Percentiles rank a stretch among this genome's conserved stretches.
Evolutionary conservation across 2,888 invertebrate genomes (phyloP).

Genomic region (Lasius fuliginosus): DNA sequence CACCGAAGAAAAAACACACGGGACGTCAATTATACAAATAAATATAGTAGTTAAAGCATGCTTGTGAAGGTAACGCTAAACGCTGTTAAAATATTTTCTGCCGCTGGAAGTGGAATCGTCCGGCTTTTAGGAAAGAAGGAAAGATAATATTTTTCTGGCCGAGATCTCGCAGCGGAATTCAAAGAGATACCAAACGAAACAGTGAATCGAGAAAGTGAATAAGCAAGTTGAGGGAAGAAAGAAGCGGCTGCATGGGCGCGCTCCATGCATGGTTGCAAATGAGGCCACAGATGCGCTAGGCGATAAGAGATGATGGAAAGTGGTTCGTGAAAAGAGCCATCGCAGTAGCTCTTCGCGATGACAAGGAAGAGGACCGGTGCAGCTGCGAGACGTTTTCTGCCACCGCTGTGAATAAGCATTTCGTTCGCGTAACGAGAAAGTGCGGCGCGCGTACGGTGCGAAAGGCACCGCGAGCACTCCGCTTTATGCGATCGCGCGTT

Average conservation of each 20-base stretch:
- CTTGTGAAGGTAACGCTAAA: background rate
- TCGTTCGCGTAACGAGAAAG: slow-evolving; percentile 46
- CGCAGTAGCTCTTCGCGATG: slow-evolving; percentile 68
- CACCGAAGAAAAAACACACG: background rate
- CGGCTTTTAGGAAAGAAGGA: background rate
- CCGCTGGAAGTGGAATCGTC: background rate
- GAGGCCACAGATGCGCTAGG: slow-evolving; percentile 81
- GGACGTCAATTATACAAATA: background rate
- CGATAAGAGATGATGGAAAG: slow-evolving; percentile 83
- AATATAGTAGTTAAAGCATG: background rate
- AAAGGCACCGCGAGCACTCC: slow-evolving; percentile 6
- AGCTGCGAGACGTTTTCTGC: slow-evolving; percentile 51
- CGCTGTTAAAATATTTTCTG: slow-evolving; percentile 1
- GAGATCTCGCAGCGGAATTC: slow-evolving; percentile 52
- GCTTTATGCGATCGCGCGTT: slow-evolving; percentile 54
- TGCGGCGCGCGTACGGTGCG: background rate
- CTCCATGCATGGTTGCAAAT: slow-evolving; percentile 82
- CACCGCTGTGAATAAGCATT: slow-evolving; percentile 64
- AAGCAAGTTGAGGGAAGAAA: slow-evolving; percentile 42
- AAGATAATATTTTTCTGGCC: slow-evolving; percentile 51
- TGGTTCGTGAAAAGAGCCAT: slow-evolving; percentile 82
- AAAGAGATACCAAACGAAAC: slow-evolving; percentile 56
- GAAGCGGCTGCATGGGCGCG: slow-evolving; percentile 62
- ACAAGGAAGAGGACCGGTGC: slow-evolving; percentile 51
- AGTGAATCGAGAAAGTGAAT: slow-evolving; percentile 40